Percentiles rank a stretch among this genome's conserved stretches.
Evolutionary conservation across 35 echinoderm and acorn worm genomes (phyloP).

Genomic region (Lytechinus pictus): DNA sequence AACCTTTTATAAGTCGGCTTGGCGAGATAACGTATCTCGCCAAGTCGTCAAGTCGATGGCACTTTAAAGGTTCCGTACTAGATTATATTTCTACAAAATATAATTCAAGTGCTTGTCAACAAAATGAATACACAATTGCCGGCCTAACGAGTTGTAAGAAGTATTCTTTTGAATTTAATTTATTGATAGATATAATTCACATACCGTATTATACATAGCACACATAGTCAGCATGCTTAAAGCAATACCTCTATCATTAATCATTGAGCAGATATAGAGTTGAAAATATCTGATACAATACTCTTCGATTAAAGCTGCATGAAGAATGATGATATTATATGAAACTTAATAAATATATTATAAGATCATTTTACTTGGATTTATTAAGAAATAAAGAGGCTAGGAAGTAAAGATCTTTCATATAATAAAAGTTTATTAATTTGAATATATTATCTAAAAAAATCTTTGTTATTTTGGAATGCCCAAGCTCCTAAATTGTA

Average conservation of each 20-base stretch:
- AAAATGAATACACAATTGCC: not conserved
- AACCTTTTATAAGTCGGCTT: too few relatives aligned
- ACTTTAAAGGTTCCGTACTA: too few relatives aligned
- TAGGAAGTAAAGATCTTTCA: too few relatives aligned
- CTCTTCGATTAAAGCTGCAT: not conserved
- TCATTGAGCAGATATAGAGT: not conserved
- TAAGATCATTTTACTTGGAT: not conserved
- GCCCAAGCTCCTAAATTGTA: too few relatives aligned
- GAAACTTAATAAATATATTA: not conserved
- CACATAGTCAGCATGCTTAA: not conserved
- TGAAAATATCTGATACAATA: not conserved
- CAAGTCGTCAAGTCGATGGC: too few relatives aligned
- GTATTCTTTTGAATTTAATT: not conserved
- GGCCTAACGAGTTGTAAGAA: not conserved
- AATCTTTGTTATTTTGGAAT: not conserved
- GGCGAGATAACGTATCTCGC: too few relatives aligned
- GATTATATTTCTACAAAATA: not conserved
- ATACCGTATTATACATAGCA: not conserved
- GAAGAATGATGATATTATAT: not conserved
- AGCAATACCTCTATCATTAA: not conserved
- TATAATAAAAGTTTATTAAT: not conserved
- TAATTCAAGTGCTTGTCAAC: not conserved
- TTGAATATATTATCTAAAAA: not conserved
- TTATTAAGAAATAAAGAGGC: too few relatives aligned
- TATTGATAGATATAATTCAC: constrained; percentile 20